Conservation (phyloP, 1,140 invertebrate species). For the Brachionus manjavacas region DNA sequence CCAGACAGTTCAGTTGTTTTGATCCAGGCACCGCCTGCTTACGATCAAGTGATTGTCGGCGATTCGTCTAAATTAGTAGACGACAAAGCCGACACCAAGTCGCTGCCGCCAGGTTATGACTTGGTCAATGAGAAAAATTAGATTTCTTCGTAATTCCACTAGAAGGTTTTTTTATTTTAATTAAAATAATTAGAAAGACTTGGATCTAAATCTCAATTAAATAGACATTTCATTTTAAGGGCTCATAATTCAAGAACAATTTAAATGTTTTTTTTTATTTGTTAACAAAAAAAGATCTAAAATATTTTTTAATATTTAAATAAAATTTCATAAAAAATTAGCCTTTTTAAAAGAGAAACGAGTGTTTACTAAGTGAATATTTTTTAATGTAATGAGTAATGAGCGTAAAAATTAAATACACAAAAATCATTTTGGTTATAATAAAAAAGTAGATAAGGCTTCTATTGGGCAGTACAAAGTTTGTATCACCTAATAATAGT, state of each 20-base stretch:
- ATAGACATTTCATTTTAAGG: background rate
- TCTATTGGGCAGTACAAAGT: no score
- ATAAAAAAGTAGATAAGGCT: no score
- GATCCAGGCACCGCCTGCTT: conserved; percentile 32
- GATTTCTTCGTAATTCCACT: background rate
- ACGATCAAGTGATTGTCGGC: conserved; percentile 26
- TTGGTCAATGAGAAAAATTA: conserved; percentile 26
- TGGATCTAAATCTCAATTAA: background rate
- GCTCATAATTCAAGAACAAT: background rate
- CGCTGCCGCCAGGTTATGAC: background rate
- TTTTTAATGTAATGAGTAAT: no score
- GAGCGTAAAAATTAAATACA: no score
- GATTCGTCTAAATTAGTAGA: conserved; percentile 1
- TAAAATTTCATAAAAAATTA: background rate
- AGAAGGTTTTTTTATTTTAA: background rate
- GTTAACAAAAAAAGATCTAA: background rate
- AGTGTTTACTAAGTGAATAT: no score
- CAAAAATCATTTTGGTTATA: no score
- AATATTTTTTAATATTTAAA: background rate
- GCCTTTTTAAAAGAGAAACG: background rate
- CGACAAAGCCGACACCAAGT: background rate
- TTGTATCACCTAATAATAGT: no score
- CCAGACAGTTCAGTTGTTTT: background rate
- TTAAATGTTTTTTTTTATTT: background rate
- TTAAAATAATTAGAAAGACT: background rate